phyloP scores from a whole-genome alignment of 2,113 vertebrate genomes.

The Chamaetylas fuelleborni region DNA sequence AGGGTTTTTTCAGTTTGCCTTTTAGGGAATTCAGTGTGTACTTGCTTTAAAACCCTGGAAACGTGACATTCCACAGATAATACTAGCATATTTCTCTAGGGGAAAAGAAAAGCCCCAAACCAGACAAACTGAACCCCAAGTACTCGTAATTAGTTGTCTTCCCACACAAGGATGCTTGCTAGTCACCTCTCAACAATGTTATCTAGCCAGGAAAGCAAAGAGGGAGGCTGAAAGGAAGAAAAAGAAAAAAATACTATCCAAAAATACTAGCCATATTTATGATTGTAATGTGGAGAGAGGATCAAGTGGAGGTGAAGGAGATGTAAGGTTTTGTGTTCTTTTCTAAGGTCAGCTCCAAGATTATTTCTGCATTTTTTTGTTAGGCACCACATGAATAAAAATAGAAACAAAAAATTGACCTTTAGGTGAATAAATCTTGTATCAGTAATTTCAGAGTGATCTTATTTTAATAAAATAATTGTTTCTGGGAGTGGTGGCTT shows the following conservation, averaged over 20 bases:
- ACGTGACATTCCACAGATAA: rapidly evolving
- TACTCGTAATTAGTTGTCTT: not conserved
- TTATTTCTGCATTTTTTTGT: not conserved
- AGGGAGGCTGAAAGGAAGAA: not conserved
- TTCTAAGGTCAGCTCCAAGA: not conserved
- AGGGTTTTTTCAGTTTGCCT: not conserved
- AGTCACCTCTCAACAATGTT: not conserved
- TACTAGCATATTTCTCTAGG: not conserved
- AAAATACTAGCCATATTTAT: not conserved
- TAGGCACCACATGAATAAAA: not conserved
- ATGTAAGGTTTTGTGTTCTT: not conserved
- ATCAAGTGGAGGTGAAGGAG: not conserved
- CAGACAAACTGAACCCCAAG: not conserved
- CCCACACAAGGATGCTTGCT: not conserved
- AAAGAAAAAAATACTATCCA: not conserved
- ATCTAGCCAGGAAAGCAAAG: not conserved
- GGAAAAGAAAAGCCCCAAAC: not conserved
- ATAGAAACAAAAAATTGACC: not conserved
- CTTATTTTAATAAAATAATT: not conserved
- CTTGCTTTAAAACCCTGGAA: not conserved
- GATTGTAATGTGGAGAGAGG: not conserved
- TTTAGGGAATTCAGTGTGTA: not conserved
- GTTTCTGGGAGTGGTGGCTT: not conserved
- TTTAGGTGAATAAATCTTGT: not conserved
- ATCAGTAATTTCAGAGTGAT: not conserved